phyloP scores from a whole-genome alignment of 1,140 invertebrate species.

The Trinorchestia longiramus region DNA sequence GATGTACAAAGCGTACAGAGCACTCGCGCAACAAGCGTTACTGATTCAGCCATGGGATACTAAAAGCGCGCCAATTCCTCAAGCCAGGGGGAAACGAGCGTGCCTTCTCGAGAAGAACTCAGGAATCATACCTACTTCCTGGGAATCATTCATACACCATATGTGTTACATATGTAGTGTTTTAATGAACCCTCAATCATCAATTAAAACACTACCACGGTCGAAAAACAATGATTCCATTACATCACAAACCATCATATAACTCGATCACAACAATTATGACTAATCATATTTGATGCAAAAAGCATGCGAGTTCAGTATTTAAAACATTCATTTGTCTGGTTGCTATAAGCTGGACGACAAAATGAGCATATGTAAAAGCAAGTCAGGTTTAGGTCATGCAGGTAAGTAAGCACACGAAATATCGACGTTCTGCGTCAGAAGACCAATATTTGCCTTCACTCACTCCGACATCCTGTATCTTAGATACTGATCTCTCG shows the following conservation, averaged over 20 bases:
- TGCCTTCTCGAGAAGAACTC: too few relatives aligned
- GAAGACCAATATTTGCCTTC: neutral
- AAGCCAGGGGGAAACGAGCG: too few relatives aligned
- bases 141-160: too few relatives aligned
- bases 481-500: neutral
- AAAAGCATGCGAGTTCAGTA: too few relatives aligned
- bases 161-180: too few relatives aligned
- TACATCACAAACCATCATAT: neutral
- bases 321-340: neutral
- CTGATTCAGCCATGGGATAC: too few relatives aligned
- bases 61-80: too few relatives aligned
- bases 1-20: too few relatives aligned
- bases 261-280: neutral
- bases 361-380: neutral
- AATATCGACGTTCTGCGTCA: neutral
- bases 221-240: neutral
- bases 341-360: neutral
- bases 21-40: too few relatives aligned
- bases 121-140: too few relatives aligned
- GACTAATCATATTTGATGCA: too few relatives aligned
- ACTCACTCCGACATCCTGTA: neutral
- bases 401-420: neutral
- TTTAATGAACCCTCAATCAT: too few relatives aligned
- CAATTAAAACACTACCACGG: neutral
- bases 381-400: neutral